These are phyloP conservation scores for Alauda arvensis DNA, from an alignment of 2,797 vertebrate species.

Conservation along the genomic window DNA sequence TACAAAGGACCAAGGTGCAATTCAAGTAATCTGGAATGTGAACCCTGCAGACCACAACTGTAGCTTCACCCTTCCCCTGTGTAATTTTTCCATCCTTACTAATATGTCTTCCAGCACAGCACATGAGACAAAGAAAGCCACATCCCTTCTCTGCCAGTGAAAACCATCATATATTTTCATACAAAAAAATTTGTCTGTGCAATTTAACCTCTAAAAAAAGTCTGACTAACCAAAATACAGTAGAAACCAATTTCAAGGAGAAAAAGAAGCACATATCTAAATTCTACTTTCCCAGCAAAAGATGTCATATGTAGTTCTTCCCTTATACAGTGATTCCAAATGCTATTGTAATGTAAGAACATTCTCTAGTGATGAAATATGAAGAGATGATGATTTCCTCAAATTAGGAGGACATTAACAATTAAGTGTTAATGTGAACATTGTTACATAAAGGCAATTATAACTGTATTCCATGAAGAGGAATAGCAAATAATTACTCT, in stretches of 20 bases:
- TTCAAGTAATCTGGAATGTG: background rate
- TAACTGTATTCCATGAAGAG: slow-evolving; percentile 72
- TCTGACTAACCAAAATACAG: background rate
- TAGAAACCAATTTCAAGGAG: background rate
- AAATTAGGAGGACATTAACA: slow-evolving; percentile 71
- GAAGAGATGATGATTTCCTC: slow-evolving; percentile 63
- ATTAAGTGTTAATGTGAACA: slow-evolving; percentile 72
- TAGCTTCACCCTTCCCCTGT: slow-evolving; percentile 32
- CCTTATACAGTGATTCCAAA: slow-evolving; percentile 8
- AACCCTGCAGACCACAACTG: slow-evolving; percentile 24
- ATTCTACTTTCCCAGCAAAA: background rate
- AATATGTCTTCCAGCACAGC: slow-evolving; percentile 58
- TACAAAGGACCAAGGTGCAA: slow-evolving; percentile 45
- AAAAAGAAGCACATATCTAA: background rate
- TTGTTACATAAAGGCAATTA: slow-evolving; percentile 71
- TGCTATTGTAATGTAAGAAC: slow-evolving; percentile 38
- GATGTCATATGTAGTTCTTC: background rate
- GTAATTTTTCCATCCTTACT: slow-evolving; percentile 47
- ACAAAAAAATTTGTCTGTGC: background rate
- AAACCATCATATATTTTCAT: background rate
- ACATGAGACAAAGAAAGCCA: slow-evolving; percentile 13
- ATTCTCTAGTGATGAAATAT: slow-evolving; percentile 64
- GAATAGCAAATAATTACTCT: slow-evolving; percentile 75
- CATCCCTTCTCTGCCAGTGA: slow-evolving; percentile 30
- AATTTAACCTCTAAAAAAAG: slow-evolving; percentile 6